A percentile compares a stretch with the other conserved stretches of the same genome.
Evolutionary conservation across 2,888 invertebrate genomes (phyloP).

Genomic region (Cephus runcator): DNA sequence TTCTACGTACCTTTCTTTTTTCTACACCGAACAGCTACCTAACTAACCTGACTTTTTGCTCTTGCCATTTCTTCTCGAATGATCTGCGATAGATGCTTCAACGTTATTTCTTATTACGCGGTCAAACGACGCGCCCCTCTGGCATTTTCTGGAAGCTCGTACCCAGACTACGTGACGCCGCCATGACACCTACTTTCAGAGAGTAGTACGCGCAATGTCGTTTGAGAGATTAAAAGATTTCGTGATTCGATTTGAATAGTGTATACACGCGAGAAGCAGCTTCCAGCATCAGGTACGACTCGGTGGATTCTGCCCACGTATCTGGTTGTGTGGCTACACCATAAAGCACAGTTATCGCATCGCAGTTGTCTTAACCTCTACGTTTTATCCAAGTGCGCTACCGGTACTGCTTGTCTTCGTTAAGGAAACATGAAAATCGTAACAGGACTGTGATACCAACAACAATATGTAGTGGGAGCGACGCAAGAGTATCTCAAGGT

Average conservation of each 20-base stretch:
- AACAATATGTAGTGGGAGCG: background rate
- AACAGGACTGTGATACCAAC: background rate
- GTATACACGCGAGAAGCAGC: constrained; percentile 2
- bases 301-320: constrained; percentile 41
- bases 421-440: constrained; percentile 9
- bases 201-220: background rate
- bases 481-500: background rate
- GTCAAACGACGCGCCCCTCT: background rate
- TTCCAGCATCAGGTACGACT: constrained; percentile 17
- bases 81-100: background rate
- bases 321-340: constrained; percentile 30
- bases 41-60: background rate
- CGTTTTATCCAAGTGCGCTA: constrained; percentile 29
- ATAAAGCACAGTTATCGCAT: constrained; percentile 47
- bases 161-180: background rate
- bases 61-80: background rate
- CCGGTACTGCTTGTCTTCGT: constrained; percentile 11
- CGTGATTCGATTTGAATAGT: constrained; percentile 8
- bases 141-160: background rate
- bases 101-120: background rate
- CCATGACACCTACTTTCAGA: background rate
- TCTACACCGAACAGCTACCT: background rate
- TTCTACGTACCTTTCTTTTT: background rate
- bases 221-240: background rate
- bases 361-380: constrained; percentile 27